These are phyloP conservation scores for Fregetta grallaria DNA, from an alignment of 2,113 vertebrate genomes.

Conservation along the genomic window DNA sequence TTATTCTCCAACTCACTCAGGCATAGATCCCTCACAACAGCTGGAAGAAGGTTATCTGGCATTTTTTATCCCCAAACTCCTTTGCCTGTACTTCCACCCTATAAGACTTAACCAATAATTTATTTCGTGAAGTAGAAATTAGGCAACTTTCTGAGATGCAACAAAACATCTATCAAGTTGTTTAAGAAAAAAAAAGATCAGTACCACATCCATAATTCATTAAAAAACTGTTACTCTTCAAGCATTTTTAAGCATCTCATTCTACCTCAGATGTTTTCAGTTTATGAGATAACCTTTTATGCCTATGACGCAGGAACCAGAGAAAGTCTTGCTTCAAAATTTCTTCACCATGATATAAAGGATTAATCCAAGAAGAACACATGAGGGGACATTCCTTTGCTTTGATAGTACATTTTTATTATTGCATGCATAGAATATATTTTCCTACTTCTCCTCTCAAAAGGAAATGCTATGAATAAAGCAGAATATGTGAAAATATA, in stretches of 20 bases:
- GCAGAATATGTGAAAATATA: neutral
- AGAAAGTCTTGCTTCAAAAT: neutral
- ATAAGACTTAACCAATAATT: neutral
- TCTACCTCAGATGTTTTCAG: neutral
- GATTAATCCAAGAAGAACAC: neutral
- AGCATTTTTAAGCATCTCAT: neutral
- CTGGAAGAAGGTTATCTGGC: neutral
- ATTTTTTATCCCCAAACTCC: neutral
- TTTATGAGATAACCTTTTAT: neutral
- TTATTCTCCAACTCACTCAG: neutral
- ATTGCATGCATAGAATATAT: neutral
- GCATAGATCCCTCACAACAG: neutral
- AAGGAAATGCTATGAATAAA: neutral
- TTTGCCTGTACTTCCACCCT: neutral
- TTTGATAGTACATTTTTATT: neutral
- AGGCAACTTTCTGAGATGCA: neutral
- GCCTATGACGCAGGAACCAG: neutral
- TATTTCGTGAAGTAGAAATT: neutral
- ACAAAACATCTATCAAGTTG: neutral
- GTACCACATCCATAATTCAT: slow-evolving; percentile 30
- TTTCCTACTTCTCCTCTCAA: neutral
- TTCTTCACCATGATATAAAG: neutral
- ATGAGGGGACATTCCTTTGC: neutral
- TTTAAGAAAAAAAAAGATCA: neutral
- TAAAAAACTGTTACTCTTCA: slow-evolving; percentile 7